phyloP scores from a whole-genome alignment of 2,888 invertebrate species.

The Hirudinaria manillensis region DNA sequence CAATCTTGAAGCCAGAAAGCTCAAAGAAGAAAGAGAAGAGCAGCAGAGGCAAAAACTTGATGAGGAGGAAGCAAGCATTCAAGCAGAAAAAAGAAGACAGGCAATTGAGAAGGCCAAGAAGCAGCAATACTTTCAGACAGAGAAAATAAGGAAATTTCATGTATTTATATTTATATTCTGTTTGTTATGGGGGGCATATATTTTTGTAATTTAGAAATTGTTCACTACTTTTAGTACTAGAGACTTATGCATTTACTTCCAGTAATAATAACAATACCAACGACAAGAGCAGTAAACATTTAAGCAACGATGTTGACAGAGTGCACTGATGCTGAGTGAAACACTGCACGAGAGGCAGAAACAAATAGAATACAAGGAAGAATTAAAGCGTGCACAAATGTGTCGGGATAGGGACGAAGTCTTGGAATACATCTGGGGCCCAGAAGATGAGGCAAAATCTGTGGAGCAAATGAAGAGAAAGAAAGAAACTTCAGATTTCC shows the following conservation, averaged over 20 bases:
- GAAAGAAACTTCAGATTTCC: conserved; percentile 44
- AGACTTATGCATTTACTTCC: not conserved
- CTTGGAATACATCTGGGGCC: conserved; percentile 46
- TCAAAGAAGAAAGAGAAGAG: conserved; percentile 52
- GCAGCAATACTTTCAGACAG: conserved; percentile 54
- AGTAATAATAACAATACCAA: not conserved
- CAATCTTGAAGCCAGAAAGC: conserved; percentile 50
- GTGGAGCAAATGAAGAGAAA: conserved; percentile 42
- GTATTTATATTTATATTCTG: conserved; percentile 42
- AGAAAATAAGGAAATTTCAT: conserved; percentile 54
- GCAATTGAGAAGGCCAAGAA: conserved; percentile 54
- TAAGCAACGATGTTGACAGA: conserved; percentile 41
- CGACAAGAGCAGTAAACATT: not conserved
- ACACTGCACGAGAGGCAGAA: conserved; percentile 54
- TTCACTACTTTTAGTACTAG: not conserved
- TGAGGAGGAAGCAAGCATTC: conserved; percentile 52
- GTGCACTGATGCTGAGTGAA: conserved; percentile 52
- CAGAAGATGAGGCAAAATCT: conserved; percentile 39
- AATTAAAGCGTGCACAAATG: conserved; percentile 35
- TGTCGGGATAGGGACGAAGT: conserved; percentile 47
- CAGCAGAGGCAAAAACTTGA: conserved; percentile 50
- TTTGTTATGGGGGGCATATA: not conserved
- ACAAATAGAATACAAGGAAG: conserved; percentile 51
- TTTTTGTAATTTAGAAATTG: not conserved
- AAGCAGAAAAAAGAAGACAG: conserved; percentile 50